These are phyloP conservation scores for Chrysaora quinquecirrha DNA, from an alignment of 30 jellyfish, hydroid and myxozoan genomes.

Conservation along the genomic window DNA sequence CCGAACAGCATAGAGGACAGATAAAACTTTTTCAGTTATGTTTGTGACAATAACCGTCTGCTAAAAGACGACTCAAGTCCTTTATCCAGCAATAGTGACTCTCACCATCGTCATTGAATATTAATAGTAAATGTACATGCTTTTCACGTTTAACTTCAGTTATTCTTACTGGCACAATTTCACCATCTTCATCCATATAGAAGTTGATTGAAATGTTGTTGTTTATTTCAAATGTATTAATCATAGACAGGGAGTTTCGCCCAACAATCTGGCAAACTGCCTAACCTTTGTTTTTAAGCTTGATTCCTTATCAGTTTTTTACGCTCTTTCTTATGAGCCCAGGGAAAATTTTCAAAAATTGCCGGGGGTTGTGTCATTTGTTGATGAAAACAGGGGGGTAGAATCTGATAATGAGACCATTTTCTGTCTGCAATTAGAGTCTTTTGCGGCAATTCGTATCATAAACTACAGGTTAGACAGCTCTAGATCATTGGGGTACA, in stretches of 20 bases:
- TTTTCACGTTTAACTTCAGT: too few relatives aligned
- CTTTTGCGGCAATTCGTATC: conserved; percentile 6
- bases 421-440: conserved; percentile 14
- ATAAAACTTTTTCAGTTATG: too few relatives aligned
- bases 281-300: conserved; percentile 15
- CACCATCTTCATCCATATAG: too few relatives aligned
- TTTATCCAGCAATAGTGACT: too few relatives aligned
- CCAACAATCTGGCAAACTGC: conserved; percentile 22
- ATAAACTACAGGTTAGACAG: conserved; percentile 14
- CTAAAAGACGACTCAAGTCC: too few relatives aligned
- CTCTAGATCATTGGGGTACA: conserved; percentile 18
- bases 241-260: conserved; percentile 14
- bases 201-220: too few relatives aligned
- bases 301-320: conserved; percentile 11
- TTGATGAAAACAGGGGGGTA: conserved; percentile 6
- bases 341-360: conserved; percentile 7
- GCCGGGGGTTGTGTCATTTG: conserved; percentile 17
- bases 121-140: too few relatives aligned
- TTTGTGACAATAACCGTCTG: too few relatives aligned
- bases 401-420: neutral
- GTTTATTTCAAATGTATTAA: too few relatives aligned
- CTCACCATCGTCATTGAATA: too few relatives aligned
- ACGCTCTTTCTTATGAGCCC: conserved; percentile 15
- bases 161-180: too few relatives aligned
- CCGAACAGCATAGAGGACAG: too few relatives aligned